Percentiles rank a stretch among this genome's conserved stretches.
Evolutionary conservation across 2,113 vertebrate species (phyloP).

Genomic region (Pseudonaja textilis): DNA sequence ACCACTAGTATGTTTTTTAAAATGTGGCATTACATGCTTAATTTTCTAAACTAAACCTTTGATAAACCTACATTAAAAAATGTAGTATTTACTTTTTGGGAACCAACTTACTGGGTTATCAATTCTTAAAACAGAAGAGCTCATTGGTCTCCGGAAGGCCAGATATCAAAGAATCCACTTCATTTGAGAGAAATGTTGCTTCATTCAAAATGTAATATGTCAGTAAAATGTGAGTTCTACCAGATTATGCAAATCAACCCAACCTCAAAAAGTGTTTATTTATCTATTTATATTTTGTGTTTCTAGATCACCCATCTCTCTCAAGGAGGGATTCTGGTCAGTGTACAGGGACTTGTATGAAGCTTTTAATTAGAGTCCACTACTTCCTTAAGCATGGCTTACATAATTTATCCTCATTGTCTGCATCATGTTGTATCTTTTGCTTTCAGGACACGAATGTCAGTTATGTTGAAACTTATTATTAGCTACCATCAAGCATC

Average conservation of each 20-base stretch:
- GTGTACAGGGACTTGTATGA: background rate
- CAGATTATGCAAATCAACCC: background rate
- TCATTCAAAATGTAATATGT: background rate
- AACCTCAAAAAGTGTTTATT: background rate
- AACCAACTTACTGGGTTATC: background rate
- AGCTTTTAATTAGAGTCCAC: background rate
- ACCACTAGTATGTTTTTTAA: constrained; percentile 6
- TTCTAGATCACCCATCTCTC: background rate
- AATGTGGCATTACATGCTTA: constrained; percentile 25
- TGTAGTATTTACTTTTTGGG: background rate
- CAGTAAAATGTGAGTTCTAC: background rate
- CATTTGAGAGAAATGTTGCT: background rate
- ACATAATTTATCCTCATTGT: background rate
- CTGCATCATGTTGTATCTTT: background rate
- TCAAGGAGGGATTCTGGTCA: background rate
- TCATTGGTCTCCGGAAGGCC: background rate
- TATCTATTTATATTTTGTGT: background rate
- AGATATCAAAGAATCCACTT: background rate
- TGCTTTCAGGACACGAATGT: background rate
- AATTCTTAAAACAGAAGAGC: background rate
- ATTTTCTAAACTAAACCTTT: constrained; percentile 40
- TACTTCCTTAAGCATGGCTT: background rate
- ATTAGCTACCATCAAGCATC: background rate
- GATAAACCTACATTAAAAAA: constrained; percentile 45
- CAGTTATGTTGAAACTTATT: background rate